Evolutionary conservation across 2,888 invertebrate species (phyloP).

Genomic region (Lasioglossum morio): DNA sequence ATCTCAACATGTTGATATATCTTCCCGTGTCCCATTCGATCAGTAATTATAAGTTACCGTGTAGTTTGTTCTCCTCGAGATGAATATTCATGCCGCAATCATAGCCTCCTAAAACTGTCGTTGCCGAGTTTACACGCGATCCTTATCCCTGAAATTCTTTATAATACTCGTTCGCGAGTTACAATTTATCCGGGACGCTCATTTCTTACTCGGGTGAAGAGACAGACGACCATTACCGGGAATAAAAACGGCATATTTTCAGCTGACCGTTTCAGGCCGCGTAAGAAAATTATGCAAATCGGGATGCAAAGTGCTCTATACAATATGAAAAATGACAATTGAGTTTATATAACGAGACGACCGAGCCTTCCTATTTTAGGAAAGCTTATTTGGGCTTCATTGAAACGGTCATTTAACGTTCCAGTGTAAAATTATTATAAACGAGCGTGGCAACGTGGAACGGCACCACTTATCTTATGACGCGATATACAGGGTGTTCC

Average conservation of each 20-base stretch:
- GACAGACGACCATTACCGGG: conserved; percentile 36
- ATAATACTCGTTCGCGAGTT: conserved; percentile 66
- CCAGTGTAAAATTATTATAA: conserved; percentile 31
- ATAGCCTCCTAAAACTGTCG: conserved; percentile 57
- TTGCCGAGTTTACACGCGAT: conserved; percentile 67
- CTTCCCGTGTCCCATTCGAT: conserved; percentile 5
- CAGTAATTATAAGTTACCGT: conserved; percentile 33
- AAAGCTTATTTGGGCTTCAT: conserved; percentile 3
- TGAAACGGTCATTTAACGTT: conserved; percentile 24
- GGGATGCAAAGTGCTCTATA: conserved; percentile 12
- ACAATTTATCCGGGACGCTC: conserved; percentile 32
- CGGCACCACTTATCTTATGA: not conserved
- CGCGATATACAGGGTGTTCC: not conserved
- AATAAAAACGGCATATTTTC: conserved; percentile 25
- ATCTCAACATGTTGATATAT: not conserved
- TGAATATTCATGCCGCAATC: conserved; percentile 74
- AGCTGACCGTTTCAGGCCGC: conserved; percentile 33
- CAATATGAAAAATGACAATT: conserved; percentile 47
- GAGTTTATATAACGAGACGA: conserved; percentile 3
- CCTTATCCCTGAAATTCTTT: conserved; percentile 69
- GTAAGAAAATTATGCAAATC: conserved; percentile 59
- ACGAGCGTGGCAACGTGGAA: not conserved
- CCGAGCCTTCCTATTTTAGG: not conserved
- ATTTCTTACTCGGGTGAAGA: conserved; percentile 17
- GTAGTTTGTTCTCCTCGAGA: conserved; percentile 21